These are phyloP conservation scores for Alcis repandata DNA, from an alignment of 2,888 invertebrate species.

Conservation along the genomic window DNA sequence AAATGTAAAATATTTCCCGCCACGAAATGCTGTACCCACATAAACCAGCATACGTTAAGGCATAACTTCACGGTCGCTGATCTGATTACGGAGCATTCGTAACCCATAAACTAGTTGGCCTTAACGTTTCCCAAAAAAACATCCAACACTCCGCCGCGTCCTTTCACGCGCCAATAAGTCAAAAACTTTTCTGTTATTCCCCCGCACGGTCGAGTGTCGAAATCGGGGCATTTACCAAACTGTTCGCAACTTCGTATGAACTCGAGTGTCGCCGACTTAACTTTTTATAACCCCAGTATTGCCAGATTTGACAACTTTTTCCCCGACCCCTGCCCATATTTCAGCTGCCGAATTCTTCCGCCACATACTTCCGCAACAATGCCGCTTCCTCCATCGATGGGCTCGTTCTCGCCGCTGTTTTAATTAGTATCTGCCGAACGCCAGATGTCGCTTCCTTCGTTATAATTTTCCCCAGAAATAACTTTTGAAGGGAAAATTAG, in stretches of 20 bases:
- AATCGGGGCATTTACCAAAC: slow-evolving; percentile 78
- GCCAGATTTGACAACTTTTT: slow-evolving; percentile 65
- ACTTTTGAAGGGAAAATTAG: slow-evolving; percentile 63
- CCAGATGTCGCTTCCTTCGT: slow-evolving; percentile 59
- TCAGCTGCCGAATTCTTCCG: slow-evolving; percentile 30
- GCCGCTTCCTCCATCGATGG: slow-evolving; percentile 25
- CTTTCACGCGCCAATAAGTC: slow-evolving; percentile 64
- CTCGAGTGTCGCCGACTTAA: slow-evolving; percentile 67
- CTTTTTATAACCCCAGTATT: slow-evolving; percentile 70
- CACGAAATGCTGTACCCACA: slow-evolving; percentile 29
- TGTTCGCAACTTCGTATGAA: slow-evolving; percentile 76
- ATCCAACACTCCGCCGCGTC: slow-evolving; percentile 66
- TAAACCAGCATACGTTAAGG: slow-evolving; percentile 38
- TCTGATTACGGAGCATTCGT: slow-evolving; percentile 63
- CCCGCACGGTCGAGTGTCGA: slow-evolving; percentile 61
- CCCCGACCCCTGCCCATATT: slow-evolving; percentile 20
- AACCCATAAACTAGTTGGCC: slow-evolving; percentile 69
- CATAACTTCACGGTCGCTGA: slow-evolving; percentile 51
- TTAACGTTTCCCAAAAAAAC: slow-evolving; percentile 72
- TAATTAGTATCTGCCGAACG: slow-evolving; percentile 49
- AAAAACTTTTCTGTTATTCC: slow-evolving; percentile 77
- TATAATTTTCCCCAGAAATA: slow-evolving; percentile 59
- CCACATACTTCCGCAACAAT: slow-evolving; percentile 37
- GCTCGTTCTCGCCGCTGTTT: slow-evolving; percentile 41
- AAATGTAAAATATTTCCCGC: neutral